Evolutionary conservation across 2,888 invertebrate species (phyloP), one percentile per base, ranked within the genome.

Genomic region (Noctua pronuba): DNA sequence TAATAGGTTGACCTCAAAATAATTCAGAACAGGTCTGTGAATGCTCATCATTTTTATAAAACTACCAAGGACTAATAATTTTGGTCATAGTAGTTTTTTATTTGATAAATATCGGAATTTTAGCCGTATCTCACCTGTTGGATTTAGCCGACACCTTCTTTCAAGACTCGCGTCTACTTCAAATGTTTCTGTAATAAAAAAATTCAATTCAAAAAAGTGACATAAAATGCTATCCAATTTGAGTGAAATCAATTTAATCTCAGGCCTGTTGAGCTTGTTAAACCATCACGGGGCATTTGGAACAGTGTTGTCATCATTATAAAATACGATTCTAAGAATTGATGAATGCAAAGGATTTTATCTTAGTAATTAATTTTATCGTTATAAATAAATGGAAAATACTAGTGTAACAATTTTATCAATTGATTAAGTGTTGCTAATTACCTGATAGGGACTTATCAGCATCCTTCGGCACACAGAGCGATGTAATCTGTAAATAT

Each of bases 21-120:
- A 85, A 94, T 95, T 95, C 95, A 95, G 96, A 96, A 96, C 96
- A 96, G 96, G 96, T 96, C 96, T 96, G 96, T 96, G 96, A 94
- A 92, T 86, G 77, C 84, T 95, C 95, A 95, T 96, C 95, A 96
- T 94, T 77, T 77, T 21, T 1, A 58, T 64, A 24, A 35, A 64
- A 64, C 35, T 64, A 64, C 2, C 2, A 35, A 13, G 16, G 13
- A 44, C 44, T 41, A 41, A 41, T 60, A 3, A 10, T 16, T 28
- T 28, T 31, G 31, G 60, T 18, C 10, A 62, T 11, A 38, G 10
- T 10, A 31, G 31, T 4, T 62, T 21, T 62, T 35, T 21, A 21
- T 35, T 35, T 31, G 60, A 60, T 18, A 16, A 65, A 38, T 38
- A 8, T 41, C 11, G 1, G 0, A 24, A 46, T 65, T 66, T 21